These are phyloP conservation scores for Drosophila lutescens DNA, from an alignment of 2,888 invertebrate species.

Conservation along the genomic window DNA sequence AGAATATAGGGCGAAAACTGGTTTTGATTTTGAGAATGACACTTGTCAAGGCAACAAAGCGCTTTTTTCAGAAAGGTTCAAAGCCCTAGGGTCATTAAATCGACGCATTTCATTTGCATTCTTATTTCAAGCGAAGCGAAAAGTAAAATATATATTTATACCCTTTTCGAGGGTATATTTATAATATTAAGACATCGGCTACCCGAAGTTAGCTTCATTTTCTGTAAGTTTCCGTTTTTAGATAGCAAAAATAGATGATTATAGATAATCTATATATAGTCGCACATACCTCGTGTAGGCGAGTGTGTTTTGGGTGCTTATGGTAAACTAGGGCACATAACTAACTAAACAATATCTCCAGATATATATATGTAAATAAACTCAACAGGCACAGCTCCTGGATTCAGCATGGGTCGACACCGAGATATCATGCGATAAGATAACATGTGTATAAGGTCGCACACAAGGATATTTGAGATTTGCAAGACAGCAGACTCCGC, in stretches of 20 bases:
- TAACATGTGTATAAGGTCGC: neutral
- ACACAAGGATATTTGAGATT: slow-evolving; percentile 28
- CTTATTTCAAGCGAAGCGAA: neutral
- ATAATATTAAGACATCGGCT: neutral
- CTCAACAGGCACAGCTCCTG: slow-evolving; percentile 29
- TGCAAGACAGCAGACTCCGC: neutral
- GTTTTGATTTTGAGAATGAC: neutral
- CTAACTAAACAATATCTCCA: slow-evolving; percentile 1
- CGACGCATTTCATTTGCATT: neutral
- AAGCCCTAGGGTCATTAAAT: neutral
- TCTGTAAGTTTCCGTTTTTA: neutral
- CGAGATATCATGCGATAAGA: slow-evolving; percentile 1
- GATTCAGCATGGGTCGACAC: slow-evolving; percentile 22
- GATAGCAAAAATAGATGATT: slow-evolving; percentile 4
- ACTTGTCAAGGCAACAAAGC: neutral
- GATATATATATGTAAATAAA: neutral
- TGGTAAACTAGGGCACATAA: slow-evolving; percentile 25
- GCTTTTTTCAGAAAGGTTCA: neutral
- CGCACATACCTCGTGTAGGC: neutral
- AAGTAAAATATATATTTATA: slow-evolving; percentile 1
- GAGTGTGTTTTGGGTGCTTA: slow-evolving; percentile 1
- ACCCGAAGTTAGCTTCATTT: slow-evolving; percentile 1
- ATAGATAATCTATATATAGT: neutral
- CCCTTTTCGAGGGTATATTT: neutral
- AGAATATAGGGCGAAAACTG: neutral